Evolutionary conservation across 2,113 vertebrate species (phyloP).

Genomic region (Pseudolaguvia tuberculata): DNA sequence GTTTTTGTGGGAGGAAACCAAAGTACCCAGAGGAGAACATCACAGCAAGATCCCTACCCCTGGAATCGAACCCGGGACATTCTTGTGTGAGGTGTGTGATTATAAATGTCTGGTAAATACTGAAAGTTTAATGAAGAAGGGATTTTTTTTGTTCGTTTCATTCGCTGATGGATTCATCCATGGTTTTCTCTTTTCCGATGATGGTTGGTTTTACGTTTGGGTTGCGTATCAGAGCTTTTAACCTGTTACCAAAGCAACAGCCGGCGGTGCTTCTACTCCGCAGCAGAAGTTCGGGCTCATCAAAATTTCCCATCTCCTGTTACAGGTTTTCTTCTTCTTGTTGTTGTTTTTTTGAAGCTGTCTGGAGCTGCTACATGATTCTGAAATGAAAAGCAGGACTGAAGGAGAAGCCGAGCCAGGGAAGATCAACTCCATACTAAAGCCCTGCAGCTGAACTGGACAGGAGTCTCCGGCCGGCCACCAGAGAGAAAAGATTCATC

Average conservation of each 20-base stretch:
- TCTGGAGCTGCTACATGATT: slow-evolving; percentile 43
- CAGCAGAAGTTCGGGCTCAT: slow-evolving; percentile 58
- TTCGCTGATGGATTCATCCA: no score
- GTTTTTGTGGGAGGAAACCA: no score
- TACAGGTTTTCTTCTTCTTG: slow-evolving; percentile 52
- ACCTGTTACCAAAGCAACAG: slow-evolving; percentile 58
- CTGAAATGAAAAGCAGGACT: slow-evolving; percentile 70
- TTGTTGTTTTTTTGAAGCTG: slow-evolving; percentile 63
- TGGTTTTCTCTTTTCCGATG: no score
- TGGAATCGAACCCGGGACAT: no score
- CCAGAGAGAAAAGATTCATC: slow-evolving; percentile 17
- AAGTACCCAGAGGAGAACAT: no score
- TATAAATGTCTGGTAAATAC: no score
- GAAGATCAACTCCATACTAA: slow-evolving; percentile 28
- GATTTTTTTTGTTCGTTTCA: no score
- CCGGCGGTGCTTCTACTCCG: slow-evolving; percentile 60
- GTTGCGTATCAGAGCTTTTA: slow-evolving; percentile 61
- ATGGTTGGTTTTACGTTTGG: slow-evolving; percentile 54
- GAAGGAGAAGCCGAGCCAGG: slow-evolving; percentile 52
- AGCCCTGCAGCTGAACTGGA: not conserved
- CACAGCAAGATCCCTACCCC: no score
- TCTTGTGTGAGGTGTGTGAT: no score
- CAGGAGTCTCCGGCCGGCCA: slow-evolving; percentile 1
- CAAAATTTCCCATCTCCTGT: slow-evolving; percentile 64
- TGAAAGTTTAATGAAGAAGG: no score